Base-by-base conservation (phyloP, 1,140 invertebrate genomes). In the Drosophila orena region DNA sequence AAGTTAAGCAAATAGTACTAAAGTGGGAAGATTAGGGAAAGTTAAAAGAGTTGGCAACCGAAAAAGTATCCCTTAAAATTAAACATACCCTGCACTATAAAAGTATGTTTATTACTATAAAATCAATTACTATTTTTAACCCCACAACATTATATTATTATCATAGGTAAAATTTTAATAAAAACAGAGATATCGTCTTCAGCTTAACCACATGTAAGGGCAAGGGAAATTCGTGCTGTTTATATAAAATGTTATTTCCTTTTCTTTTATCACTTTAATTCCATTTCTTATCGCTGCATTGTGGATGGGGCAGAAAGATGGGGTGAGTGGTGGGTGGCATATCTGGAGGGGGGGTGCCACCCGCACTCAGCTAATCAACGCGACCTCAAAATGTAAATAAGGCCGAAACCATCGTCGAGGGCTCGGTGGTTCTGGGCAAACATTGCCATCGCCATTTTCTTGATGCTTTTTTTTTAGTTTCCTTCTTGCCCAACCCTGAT, bases 321-420 rank as follows among this genome's bases (percentile, higher is more conserved):
- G 12, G 35, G 38, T 57, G 60, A 43, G 17, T 44, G 47, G 38
- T 22, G 43, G 12, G 24, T 56, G 70, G 42, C 7, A 30, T 14
- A 37, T 43, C 27, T 37, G 7, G 22, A 58, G 35, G 38, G 17
- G 17, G 17, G 1, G 54, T 43, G 30, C 53, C 73, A 66, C 47
- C 69, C 79, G 78, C 90, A 81, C 79, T 91, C 81, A 83, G 90
- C 81, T 91, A 91, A 91, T 91, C 90, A 91, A 84, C 77, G 75
- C 79, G 73, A 73, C 79, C 86, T 84, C 83, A 85, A 79, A 88
- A 84, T 81, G 77, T 84, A 91, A 90, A 91, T 88, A 79, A 78
- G 75, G 68, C 59, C 70, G 6, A 40, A 78, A 58, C 79, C 84
- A 57, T 78, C 69, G 52, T 27, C 14, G 35, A 30, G 58, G 59